Evolutionary conservation across 2,888 invertebrate genomes (phyloP), one percentile per base, ranked within the genome.

Genomic region (Nycteola revayana): DNA sequence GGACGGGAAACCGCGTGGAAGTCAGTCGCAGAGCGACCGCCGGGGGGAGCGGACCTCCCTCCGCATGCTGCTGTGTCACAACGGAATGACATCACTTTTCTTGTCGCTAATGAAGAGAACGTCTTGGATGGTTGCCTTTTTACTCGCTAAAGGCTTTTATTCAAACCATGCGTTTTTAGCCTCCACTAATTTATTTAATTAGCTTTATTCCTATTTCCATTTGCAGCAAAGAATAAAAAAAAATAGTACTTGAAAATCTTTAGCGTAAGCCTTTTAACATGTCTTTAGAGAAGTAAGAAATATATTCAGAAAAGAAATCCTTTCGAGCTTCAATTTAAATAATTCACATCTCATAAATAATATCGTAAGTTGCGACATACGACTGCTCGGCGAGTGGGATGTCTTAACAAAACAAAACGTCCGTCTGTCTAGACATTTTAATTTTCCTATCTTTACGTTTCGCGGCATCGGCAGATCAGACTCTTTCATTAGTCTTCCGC

Each of bases 41-140:
- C 72, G 68, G 82, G 82, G 82, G 82, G 78, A 49, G 60, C 69
- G 59, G 73, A 77, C 72, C 82, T 74, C 83, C 86, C 76, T 63
- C 42, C 52, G 67, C 67, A 60, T 61, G 66, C 68, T 75, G 81
- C 82, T 75, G 77, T 80, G 82, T 80, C 81, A 84, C 85, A 82
- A 74, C 76, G 74, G 75, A 78, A 87, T 85, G 85, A 87, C 85
- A 86, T 84, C 84, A 86, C 85, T 85, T 85, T 84, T 85, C 86
- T 85, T 86, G 84, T 83, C 82, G 80, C 84, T 87, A 87, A 87
- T 87, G 86, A 88, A 88, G 84, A 84, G 79, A 81, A 75, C 82
- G 80, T 82, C 84, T 84, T 68, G 66, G 73, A 72, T 66, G 64
- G 69, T 71, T 69, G 72, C 68, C 70, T 80, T 83, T 81, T 75